Evolutionary conservation across 2,888 invertebrate genomes (phyloP), one percentile per base, ranked within the genome.

Genomic region (Tetragnatha montana): DNA sequence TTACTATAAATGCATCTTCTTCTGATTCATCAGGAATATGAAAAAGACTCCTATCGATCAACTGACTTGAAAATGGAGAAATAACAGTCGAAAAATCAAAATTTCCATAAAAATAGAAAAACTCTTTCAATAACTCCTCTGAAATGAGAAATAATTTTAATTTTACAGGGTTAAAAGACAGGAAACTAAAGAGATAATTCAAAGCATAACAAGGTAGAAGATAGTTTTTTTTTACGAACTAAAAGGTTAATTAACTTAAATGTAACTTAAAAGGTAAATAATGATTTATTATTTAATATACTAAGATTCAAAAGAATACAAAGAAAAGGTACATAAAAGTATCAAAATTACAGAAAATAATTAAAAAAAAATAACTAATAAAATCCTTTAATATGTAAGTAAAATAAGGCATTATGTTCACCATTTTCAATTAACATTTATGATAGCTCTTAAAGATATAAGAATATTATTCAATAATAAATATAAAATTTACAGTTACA

Each of bases 71-170:
- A n/a, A 50, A 8, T 8, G 85, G 75, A 19, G 81, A 89, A 60
- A 89, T 85, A n/a, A 89, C 81, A 51, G 50, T 49, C 3, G 81
- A 75, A 50, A 85, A 89, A 85, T 89, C 89, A 75, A 85, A 89
- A 71, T 89, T 81, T 35, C 69, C 75, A 71, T 89, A 89, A 19
- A 85, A 89, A 71, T 71, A 60, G 89, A 89, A 89, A 81, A 89
- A 89, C 17, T 89, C 89, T 8, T 47, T 35, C 22, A 89, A 60
- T 22, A 89, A 85, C 22, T 69, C 73, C 14, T 89, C 89, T 89
- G 74, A 6, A 80, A 82, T 6, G 17, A 51, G 19, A 17, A 21
- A 69, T 70, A 80, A 69, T 69, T 19, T 50, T 71, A 70, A 12
- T 51, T 4, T 14, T 21, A 78, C 19, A 22, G 22, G 49, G 51